Percentiles rank a stretch among this genome's conserved stretches.
Evolutionary conservation across 2,113 vertebrate species (phyloP).

Genomic region (Propithecus coquereli): DNA sequence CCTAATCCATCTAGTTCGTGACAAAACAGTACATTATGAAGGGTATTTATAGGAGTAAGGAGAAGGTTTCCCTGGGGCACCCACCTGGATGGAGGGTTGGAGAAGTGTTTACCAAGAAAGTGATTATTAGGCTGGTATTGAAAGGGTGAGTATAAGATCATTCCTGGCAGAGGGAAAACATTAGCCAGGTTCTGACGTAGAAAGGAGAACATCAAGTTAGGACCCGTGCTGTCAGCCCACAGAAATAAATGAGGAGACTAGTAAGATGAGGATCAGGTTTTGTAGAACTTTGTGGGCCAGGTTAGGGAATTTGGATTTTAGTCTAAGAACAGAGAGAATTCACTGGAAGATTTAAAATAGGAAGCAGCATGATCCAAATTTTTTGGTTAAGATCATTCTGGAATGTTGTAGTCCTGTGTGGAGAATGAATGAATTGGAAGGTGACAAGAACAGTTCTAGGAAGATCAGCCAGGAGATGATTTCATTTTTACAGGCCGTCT

Average conservation of each 20-base stretch:
- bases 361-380: not conserved
- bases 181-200: not conserved
- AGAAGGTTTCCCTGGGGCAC: not conserved
- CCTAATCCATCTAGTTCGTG: not conserved
- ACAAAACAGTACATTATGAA: not conserved
- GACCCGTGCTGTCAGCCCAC: not conserved
- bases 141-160: not conserved
- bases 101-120: not conserved
- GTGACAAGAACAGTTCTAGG: not conserved
- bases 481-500: not conserved
- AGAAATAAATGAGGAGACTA: not conserved
- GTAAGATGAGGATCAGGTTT: not conserved
- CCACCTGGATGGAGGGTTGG: not conserved
- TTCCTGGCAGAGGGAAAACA: not conserved
- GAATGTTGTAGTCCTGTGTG: not conserved
- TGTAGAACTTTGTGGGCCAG: not conserved
- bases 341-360: not conserved
- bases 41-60: too few relatives aligned
- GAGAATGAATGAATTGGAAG: not conserved
- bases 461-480: not conserved
- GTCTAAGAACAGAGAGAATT: not conserved
- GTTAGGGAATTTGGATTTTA: not conserved
- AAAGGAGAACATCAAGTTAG: not conserved
- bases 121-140: not conserved
- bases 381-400: not conserved